Base-by-base conservation (phyloP, 2,888 invertebrate genomes). In the Ochlodes sylvanus region DNA sequence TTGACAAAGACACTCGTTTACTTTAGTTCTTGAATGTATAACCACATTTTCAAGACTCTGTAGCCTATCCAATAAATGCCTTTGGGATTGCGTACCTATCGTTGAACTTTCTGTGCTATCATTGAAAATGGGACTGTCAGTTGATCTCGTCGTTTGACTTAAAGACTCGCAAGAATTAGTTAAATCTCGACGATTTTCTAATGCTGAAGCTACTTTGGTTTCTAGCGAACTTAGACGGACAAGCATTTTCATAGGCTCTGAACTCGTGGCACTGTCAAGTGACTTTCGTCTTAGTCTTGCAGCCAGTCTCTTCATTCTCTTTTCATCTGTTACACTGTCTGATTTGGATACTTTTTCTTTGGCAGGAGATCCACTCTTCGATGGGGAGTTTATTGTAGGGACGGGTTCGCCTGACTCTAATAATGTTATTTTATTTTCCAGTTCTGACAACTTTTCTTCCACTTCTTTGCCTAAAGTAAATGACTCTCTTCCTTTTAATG, bases 401-500 rank as follows among this genome's bases (percentile, higher is more conserved):
- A 91, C 87, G 2, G 89, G 77, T 63, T 93, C 88, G 27, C 90
- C 89, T 14, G 88, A 81, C 79, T 97, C 96, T 63, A 97, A 84
- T 72, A 95, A 94, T 66, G 95, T 94, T 58, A 97, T 96, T 89
- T 97, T 97, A 61, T 94, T 95, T 88, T 97, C 97, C 69, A 97
- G 86, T 82, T 97, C 96, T n/a, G 94, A 94, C 56, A 98, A 93
- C 84, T 98, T 98, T 72, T 97, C 96, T 85, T 98, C 98, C 17
- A 98, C 95, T 84, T 97, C 97, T 84, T 97, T 97, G 14, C 96
- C 96, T 56, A 97, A 94, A 9, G 96, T 96, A 75, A 97, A 94
- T 38, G 97, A 96, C 84, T 97, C 97, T 74, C 96, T 94, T 7
- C 97, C 97, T 85, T 98, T 98, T 54, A 98, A 89, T 0, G 97